phyloP scores from a whole-genome alignment of 2,113 vertebrate genomes.

The Canis aureus region DNA sequence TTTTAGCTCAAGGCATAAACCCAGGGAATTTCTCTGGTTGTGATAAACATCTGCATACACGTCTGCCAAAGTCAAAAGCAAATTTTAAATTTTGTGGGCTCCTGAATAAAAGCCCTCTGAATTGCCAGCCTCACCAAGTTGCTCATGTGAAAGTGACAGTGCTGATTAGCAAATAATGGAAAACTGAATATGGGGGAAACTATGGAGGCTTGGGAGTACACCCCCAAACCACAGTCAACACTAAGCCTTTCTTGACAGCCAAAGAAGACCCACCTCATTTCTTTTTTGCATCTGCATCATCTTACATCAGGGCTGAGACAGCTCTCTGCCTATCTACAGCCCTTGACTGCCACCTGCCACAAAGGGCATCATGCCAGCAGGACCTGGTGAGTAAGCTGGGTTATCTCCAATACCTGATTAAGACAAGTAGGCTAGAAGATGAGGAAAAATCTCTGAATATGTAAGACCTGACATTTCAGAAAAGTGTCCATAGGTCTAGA shows the following conservation, averaged over 20 bases:
- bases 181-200: background rate
- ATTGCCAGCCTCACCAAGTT: background rate
- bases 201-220: rapidly evolving
- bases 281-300: background rate
- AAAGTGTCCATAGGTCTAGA: background rate
- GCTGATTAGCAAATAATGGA: background rate
- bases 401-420: background rate
- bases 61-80: background rate
- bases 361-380: background rate
- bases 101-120: background rate
- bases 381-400: background rate
- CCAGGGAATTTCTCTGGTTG: background rate
- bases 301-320: background rate
- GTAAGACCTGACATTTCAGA: background rate
- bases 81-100: constrained; percentile 42
- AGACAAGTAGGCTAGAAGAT: background rate
- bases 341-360: background rate
- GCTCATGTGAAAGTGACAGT: background rate
- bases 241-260: background rate
- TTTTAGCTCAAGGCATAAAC: constrained; percentile 13
- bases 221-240: background rate
- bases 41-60: background rate
- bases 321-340: background rate
- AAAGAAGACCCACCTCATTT: background rate
- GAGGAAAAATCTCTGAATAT: background rate